A percentile compares a stretch with the other conserved stretches of the same genome.
phyloP scores from a whole-genome alignment of 2,888 invertebrate genomes.

The Drosophila sordidula region DNA sequence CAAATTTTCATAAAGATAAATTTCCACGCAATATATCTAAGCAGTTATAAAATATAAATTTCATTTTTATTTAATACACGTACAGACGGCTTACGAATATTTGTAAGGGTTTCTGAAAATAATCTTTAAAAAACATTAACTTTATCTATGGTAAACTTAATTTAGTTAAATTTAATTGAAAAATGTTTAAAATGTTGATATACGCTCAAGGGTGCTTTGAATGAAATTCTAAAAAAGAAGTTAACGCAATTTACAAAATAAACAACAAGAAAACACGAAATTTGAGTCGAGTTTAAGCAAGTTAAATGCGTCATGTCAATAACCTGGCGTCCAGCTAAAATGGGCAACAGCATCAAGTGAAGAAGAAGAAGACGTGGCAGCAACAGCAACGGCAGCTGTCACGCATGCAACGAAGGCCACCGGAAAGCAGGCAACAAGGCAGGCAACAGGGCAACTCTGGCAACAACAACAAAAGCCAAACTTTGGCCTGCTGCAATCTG shows the following conservation, averaged over 20 bases:
- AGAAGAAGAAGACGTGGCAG: constrained; percentile 12
- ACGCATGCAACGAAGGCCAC: constrained; percentile 39
- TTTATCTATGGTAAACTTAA: no score
- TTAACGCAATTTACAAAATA: neutral
- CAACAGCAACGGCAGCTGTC: constrained; percentile 54
- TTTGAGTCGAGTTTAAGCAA: constrained; percentile 21
- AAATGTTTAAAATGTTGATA: no score
- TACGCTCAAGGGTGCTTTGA: no score
- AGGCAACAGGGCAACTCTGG: constrained; percentile 8
- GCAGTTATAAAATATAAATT: no score
- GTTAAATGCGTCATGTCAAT: constrained; percentile 47
- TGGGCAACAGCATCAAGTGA: constrained; percentile 29
- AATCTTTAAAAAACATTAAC: no score
- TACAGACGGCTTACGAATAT: no score
- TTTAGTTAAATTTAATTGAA: no score
- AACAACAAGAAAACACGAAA: constrained; percentile 17
- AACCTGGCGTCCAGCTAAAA: constrained; percentile 36
- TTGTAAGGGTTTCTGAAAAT: no score
- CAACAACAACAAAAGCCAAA: constrained; percentile 41
- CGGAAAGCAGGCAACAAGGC: constrained; percentile 8
- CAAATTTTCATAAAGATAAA: no score
- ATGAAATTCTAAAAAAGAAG: no score
- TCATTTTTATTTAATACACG: no score
- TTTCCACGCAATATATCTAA: no score
- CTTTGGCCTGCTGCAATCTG: constrained; percentile 67